Evolutionary conservation across 2,797 vertebrate species (phyloP), one percentile per base, ranked within the genome.

Genomic region (Graptemys geographica): DNA sequence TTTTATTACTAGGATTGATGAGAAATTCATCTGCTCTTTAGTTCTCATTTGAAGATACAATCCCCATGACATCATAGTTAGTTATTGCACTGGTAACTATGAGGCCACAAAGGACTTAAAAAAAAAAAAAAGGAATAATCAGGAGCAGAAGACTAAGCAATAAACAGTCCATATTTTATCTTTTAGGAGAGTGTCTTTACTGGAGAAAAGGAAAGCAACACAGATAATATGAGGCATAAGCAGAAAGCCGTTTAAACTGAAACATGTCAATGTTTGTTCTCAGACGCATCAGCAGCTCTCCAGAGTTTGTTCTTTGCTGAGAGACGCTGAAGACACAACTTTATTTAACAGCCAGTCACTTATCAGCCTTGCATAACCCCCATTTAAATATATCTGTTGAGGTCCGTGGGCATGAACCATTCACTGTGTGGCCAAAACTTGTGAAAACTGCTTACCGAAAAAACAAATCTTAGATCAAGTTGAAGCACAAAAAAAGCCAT

Each of bases 101-200:
- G 86, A 93, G 78, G 94, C 93, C 94, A 96, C 92, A 92, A 84
- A 94, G 18, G 37, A 95, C 37, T 25, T 11, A 93, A 86, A 51
- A 49, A 15, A 10, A 93, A 10, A 93, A 86, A 16, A 33, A 65
- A 19, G 31, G n/a, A 37, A 69, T 69, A 21, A 37, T 21, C 19
- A 69, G n/a, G 18, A 69, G 65, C 18, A 69, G 33, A 10, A 69
- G 18, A 37, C n/a, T 79, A 96, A 92, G 94, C 47, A 96, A 92
- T 80, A 94, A 74, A 80, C 76, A 92, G 90, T 79, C 94, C 49
- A 83, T 94, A 94, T 79, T 88, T 94, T 96, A 97, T 96, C 87
- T 94, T 93, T 92, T 95, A 95, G 87, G 87, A 90, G 94, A 94
- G 94, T 90, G 89, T 96, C 94, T 92, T 97, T 97, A 96, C 96